Percentiles rank a stretch among this genome's conserved stretches.
Conservation (phyloP, 2,888 invertebrate genomes). For the Eupithecia subumbrata region DNA sequence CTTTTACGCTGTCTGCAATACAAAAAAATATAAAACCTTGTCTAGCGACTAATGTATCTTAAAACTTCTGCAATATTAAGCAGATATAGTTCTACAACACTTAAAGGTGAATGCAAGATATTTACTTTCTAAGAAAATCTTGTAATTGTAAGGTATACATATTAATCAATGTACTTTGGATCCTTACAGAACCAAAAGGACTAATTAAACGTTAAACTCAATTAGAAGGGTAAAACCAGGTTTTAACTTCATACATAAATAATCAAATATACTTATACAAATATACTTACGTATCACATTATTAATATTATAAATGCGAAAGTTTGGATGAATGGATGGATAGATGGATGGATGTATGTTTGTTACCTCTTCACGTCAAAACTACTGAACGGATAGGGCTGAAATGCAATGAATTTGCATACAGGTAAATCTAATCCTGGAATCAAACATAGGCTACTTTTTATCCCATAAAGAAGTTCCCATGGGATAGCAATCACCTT, state of each 20-base stretch:
- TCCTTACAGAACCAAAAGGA: not conserved
- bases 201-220: not conserved
- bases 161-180: not conserved
- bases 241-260: not conserved
- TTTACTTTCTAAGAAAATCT: not conserved
- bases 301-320: too few species aligned
- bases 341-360: too few species aligned
- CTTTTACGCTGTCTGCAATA: slow-evolving; percentile 5
- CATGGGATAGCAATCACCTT: too few species aligned
- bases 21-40: not conserved
- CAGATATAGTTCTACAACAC: not conserved
- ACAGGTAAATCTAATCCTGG: too few species aligned
- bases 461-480: too few species aligned
- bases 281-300: too few species aligned
- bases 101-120: not conserved
- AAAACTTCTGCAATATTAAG: slow-evolving; percentile 5
- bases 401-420: too few species aligned
- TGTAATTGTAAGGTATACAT: not conserved
- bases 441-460: too few species aligned
- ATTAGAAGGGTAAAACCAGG: not conserved
- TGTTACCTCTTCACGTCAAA: too few species aligned
- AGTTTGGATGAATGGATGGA: too few species aligned
- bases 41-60: not conserved
- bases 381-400: too few species aligned
- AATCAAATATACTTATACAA: not conserved